phyloP scores from a whole-genome alignment of 1,140 invertebrate genomes.

The Intoshia linei region DNA sequence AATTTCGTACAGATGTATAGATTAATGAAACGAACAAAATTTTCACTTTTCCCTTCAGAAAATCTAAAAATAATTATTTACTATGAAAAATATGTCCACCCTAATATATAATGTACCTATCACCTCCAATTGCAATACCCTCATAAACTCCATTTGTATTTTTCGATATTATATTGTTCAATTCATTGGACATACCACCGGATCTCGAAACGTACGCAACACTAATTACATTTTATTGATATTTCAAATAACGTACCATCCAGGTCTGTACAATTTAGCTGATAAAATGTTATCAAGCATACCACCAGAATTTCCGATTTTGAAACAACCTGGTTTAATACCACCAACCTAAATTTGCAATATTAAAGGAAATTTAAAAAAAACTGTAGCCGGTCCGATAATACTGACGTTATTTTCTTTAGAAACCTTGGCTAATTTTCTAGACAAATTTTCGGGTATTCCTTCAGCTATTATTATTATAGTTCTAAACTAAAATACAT shows the following conservation, averaged over 20 bases:
- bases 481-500: slow-evolving; percentile 36
- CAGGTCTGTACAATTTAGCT: slow-evolving; percentile 71
- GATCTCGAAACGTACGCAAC: slow-evolving; percentile 88
- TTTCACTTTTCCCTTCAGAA: no score
- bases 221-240: slow-evolving; percentile 26
- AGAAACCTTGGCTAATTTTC: slow-evolving; percentile 58
- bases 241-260: slow-evolving; percentile 25
- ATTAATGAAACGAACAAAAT: no score
- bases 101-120: slow-evolving; percentile 28
- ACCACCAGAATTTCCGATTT: slow-evolving; percentile 92
- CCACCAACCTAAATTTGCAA: slow-evolving; percentile 29
- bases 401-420: slow-evolving; percentile 45
- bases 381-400: slow-evolving; percentile 76
- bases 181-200: slow-evolving; percentile 93
- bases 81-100: no score
- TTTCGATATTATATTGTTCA: slow-evolving; percentile 90
- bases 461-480: slow-evolving; percentile 97
- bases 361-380: neutral
- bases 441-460: slow-evolving; percentile 82
- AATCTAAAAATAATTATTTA: no score
- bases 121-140: slow-evolving; percentile 93
- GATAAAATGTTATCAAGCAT: slow-evolving; percentile 98
- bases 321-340: slow-evolving; percentile 90
- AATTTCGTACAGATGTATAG: no score
- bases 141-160: slow-evolving; percentile 83